Evolutionary conservation across 2,797 vertebrate species (phyloP).

Genomic region (Fundulus diaphanus): DNA sequence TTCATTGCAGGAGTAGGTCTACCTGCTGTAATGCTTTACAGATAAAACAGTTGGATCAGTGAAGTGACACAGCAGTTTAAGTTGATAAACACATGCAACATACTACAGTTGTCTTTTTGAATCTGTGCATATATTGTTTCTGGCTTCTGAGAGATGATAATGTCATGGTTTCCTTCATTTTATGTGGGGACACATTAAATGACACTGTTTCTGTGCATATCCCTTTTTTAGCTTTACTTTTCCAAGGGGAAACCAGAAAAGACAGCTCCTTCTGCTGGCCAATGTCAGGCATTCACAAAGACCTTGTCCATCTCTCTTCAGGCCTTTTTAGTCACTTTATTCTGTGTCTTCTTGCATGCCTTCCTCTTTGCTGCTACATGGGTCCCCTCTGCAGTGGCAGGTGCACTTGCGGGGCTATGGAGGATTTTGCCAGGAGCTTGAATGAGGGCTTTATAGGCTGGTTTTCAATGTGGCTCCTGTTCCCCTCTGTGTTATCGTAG

Average conservation of each 20-base stretch:
- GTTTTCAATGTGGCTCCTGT: constrained; percentile 75
- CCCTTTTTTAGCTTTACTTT: constrained; percentile 33
- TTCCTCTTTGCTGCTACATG: constrained; percentile 54
- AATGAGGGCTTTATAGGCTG: constrained; percentile 78
- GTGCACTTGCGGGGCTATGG: constrained; percentile 63
- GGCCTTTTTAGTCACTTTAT: constrained; percentile 39
- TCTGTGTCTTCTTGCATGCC: constrained; percentile 38
- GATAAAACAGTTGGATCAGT: constrained; percentile 1
- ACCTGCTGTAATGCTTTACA: constrained; percentile 15
- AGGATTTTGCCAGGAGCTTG: constrained; percentile 65
- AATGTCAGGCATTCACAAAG: constrained; percentile 35
- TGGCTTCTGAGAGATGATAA: not conserved
- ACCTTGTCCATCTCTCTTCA: constrained; percentile 39
- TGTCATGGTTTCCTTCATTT: constrained; percentile 17
- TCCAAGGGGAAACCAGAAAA: constrained; percentile 37
- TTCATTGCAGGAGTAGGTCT: constrained; percentile 1
- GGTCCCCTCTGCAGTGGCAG: constrained; percentile 65
- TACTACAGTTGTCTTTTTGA: not conserved
- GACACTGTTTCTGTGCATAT: constrained; percentile 29
- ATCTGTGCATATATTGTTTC: constrained; percentile 3
- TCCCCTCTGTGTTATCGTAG: constrained; percentile 62
- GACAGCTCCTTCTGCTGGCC: constrained; percentile 46
- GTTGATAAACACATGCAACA: not conserved
- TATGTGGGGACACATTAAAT: constrained; percentile 23
- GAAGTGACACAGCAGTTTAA: not conserved